Evolutionary conservation across 2,888 invertebrate species (phyloP).

Genomic region (Pogonocherus hispidulus): DNA sequence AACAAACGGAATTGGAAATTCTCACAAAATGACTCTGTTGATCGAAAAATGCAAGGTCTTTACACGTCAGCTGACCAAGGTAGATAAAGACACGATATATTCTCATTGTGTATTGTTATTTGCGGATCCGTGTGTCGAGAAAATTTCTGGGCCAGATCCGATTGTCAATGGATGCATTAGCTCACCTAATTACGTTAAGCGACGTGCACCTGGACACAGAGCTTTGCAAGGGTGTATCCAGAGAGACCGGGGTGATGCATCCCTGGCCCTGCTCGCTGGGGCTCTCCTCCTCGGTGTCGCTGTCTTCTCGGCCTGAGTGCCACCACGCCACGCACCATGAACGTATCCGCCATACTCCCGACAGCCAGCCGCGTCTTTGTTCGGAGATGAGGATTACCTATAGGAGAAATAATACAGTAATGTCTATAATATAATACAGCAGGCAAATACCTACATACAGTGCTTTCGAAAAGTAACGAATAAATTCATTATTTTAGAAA

Average conservation of each 20-base stretch:
- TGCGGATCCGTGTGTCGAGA: too few relatives aligned
- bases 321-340: constrained; percentile 93
- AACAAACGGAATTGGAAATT: too few relatives aligned
- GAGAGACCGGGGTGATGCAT: constrained; percentile 85
- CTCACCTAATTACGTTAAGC: constrained; percentile 79
- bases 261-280: constrained; percentile 77
- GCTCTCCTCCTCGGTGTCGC: constrained; percentile 85
- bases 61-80: too few relatives aligned
- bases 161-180: neutral
- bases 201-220: constrained; percentile 90
- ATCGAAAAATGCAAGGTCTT: too few relatives aligned
- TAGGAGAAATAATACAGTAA: constrained; percentile 27
- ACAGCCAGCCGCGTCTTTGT: constrained; percentile 66
- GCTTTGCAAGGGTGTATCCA: constrained; percentile 89
- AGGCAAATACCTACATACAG: too few relatives aligned
- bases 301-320: constrained; percentile 89
- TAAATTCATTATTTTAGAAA: too few relatives aligned
- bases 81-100: too few relatives aligned
- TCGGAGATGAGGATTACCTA: constrained; percentile 45
- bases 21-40: too few relatives aligned
- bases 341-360: constrained; percentile 68
- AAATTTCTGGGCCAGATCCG: too few relatives aligned
- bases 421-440: too few relatives aligned
- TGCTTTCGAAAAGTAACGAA: too few relatives aligned
- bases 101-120: too few relatives aligned